These are phyloP conservation scores for Xanthia togata DNA, from an alignment of 2,888 invertebrate genomes.

Conservation along the genomic window DNA sequence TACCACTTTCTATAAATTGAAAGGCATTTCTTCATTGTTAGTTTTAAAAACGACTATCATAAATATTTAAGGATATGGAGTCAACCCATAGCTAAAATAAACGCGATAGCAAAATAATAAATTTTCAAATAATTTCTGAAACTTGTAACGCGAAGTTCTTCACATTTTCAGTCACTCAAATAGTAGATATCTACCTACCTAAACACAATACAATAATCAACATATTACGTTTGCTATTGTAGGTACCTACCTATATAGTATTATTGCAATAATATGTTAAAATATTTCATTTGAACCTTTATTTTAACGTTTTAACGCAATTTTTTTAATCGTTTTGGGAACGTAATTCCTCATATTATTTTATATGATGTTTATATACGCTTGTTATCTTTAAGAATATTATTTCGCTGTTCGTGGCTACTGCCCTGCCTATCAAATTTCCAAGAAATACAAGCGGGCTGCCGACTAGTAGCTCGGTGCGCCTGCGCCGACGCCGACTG, in stretches of 20 bases:
- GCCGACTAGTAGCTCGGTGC: constrained; percentile 42
- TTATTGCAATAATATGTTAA: neutral
- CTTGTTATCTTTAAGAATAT: constrained; percentile 18
- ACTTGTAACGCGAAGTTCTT: too few relatives aligned
- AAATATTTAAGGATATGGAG: neutral
- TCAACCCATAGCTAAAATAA: neutral
- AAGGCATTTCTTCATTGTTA: neutral
- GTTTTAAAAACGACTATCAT: neutral
- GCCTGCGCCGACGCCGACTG: constrained; percentile 51
- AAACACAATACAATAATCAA: constrained; percentile 1
- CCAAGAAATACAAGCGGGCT: constrained; percentile 71
- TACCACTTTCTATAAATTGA: neutral
- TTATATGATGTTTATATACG: constrained; percentile 1
- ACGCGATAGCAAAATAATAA: neutral
- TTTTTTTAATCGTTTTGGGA: neutral
- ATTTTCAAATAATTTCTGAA: neutral
- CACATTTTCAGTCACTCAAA: neutral
- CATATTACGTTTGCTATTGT: neutral
- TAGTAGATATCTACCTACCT: neutral
- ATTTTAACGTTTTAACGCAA: too few relatives aligned
- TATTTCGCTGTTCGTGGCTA: constrained; percentile 20
- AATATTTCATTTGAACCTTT: too few relatives aligned
- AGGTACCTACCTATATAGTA: neutral
- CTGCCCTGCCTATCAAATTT: constrained; percentile 73
- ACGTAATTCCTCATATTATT: constrained; percentile 1